Evolutionary conservation across 2,888 invertebrate genomes (phyloP), one percentile per base, ranked within the genome.

Genomic region (Lasioglossum pauxillum): DNA sequence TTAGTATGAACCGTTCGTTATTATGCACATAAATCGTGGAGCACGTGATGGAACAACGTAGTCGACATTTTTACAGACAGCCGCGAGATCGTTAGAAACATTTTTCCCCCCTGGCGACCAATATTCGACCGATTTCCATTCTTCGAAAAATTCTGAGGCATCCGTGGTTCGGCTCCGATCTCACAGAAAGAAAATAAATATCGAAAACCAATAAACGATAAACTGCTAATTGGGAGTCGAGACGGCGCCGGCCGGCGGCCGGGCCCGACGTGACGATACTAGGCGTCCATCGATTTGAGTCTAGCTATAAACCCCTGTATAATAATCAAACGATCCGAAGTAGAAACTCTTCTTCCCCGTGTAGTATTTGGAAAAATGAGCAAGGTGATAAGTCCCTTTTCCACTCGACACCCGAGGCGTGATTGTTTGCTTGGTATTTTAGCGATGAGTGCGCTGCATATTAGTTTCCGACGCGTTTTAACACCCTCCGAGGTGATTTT

Each of bases 151-250:
- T 89, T 76, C 78, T 85, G 81, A 84, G 74, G 78, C 81, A 46
- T 78, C 71, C 75, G 78, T 27, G 88, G 64, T 78, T 85, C 87
- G 87, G 75, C 46, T 49, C 81, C 81, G 83, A 86, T 75, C 82
- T 81, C 73, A 78, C 78, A 77, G 86, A 91, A 88, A 79, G 86
- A 86, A 88, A 89, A 90, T 91, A 94, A 93, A 94, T 94, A 94
- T 94, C 93, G 94, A 92, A 94, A 94, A 94, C 92, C 93, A 93
- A 94, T 94, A 94, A 93, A 93, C 93, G 93, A 93, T 94, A 94
- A 94, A 93, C 92, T 92, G 94, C 93, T 95, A 94, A 95, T 95
- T 95, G 94, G 93, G 89, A 92, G 92, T 89, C 93, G 93, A 94
- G 94, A 94, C 94, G 93, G 92, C 92, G 92, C 91, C 93, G 92